Conservation (phyloP, 2,888 invertebrate genomes). For the Scaptodrosophila latifasciaeformis region DNA sequence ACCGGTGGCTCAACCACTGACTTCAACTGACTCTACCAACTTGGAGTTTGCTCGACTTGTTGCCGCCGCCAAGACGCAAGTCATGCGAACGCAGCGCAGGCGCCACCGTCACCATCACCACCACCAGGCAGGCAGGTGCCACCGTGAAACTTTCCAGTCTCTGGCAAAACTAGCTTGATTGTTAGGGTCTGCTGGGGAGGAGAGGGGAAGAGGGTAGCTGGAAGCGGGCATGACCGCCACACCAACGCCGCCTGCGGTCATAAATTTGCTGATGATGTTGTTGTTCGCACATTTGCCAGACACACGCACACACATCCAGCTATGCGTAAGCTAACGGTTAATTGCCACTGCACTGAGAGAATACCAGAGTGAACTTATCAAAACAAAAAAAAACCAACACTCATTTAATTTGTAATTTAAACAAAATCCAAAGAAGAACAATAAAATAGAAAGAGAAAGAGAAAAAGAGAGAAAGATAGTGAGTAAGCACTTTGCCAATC, state of each 20-base stretch:
- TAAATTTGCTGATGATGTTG: constrained; percentile 8
- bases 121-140: neutral
- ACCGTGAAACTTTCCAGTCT: neutral
- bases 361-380: too few species aligned
- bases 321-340: constrained; percentile 13
- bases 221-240: too few species aligned
- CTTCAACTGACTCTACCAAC: neutral
- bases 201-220: too few species aligned
- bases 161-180: too few species aligned
- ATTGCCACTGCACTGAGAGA: too few species aligned
- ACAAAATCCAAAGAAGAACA: too few species aligned
- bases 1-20: constrained; percentile 25
- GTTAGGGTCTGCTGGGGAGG: too few species aligned
- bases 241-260: neutral
- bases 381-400: too few species aligned
- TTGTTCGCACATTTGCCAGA: constrained; percentile 7
- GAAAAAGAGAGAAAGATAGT: too few species aligned
- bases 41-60: neutral
- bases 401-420: too few species aligned
- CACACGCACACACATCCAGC: constrained; percentile 1
- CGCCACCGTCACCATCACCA: neutral
- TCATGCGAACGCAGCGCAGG: constrained; percentile 6
- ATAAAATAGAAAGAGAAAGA: too few species aligned
- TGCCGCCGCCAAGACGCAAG: neutral
- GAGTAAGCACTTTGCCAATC: too few species aligned